Conservation (phyloP, 1,140 invertebrate species). For the Lutraria rhynchaena region DNA sequence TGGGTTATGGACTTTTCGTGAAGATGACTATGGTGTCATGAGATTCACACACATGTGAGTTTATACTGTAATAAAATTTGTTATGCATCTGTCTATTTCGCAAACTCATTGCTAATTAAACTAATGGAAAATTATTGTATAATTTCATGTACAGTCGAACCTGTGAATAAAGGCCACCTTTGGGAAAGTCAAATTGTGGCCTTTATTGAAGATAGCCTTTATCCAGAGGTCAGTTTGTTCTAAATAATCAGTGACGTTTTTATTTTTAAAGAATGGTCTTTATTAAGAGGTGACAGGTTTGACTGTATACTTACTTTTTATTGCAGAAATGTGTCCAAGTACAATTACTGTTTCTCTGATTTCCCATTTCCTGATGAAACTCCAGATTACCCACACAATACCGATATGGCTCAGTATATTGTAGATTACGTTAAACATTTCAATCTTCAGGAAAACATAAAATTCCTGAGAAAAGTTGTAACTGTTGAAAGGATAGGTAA, state of each 20-base stretch:
- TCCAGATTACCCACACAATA: conserved; percentile 78
- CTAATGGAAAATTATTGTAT: too few relatives aligned
- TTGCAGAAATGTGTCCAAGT: conserved; percentile 80
- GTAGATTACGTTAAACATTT: conserved; percentile 74
- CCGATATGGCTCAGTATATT: conserved; percentile 79
- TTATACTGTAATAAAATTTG: too few relatives aligned
- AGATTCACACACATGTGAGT: conserved; percentile 81
- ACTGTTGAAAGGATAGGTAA: conserved; percentile 72
- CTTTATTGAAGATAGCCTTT: too few relatives aligned
- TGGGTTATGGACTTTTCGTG: conserved; percentile 79
- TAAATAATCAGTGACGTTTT: too few relatives aligned
- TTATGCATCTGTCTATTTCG: too few relatives aligned
- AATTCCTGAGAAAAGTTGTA: conserved; percentile 69
- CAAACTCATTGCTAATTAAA: too few relatives aligned
- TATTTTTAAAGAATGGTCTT: too few relatives aligned
- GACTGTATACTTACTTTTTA: conserved; percentile 21
- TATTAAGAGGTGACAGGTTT: too few relatives aligned
- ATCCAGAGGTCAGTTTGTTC: too few relatives aligned
- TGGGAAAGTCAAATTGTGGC: too few relatives aligned
- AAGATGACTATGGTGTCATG: conserved; percentile 81
- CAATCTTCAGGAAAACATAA: conserved; percentile 70
- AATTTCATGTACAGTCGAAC: too few relatives aligned
- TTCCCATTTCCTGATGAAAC: conserved; percentile 78
- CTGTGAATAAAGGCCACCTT: too few relatives aligned
- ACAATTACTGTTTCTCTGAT: conserved; percentile 81